Conservation (phyloP, 2,797 vertebrate species). For the Emydoidea blandingii region DNA sequence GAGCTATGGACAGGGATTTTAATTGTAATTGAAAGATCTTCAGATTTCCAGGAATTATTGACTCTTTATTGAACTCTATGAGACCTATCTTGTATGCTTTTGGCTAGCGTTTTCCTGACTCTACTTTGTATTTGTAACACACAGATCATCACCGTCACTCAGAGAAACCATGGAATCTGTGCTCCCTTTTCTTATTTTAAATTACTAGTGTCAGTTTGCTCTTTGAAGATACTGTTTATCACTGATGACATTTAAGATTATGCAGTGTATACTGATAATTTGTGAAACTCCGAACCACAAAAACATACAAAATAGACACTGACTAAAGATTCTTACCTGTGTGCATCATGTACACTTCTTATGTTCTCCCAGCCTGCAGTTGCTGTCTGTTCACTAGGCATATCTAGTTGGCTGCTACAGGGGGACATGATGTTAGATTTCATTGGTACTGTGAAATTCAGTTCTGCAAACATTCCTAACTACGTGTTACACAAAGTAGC, state of each 20-base stretch:
- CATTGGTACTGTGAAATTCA: not conserved
- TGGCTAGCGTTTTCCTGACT: not conserved
- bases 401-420: not conserved
- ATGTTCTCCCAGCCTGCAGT: not conserved
- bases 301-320: not conserved
- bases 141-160: not conserved
- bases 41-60: not conserved
- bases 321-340: not conserved
- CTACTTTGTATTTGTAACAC: not conserved
- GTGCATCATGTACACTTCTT: not conserved
- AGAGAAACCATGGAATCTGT: fast-evolving
- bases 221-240: not conserved
- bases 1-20: not conserved
- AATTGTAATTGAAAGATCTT: not conserved
- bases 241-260: not conserved
- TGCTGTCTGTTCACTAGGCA: not conserved
- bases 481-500: fast-evolving
- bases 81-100: conserved; percentile 34
- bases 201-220: not conserved
- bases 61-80: not conserved
- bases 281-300: not conserved
- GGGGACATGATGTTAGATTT: not conserved
- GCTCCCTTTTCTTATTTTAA: not conserved
- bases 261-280: not conserved
- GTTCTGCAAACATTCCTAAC: fast-evolving